Conservation (phyloP, 2,888 invertebrate genomes). For the Acholoe squamosa region DNA sequence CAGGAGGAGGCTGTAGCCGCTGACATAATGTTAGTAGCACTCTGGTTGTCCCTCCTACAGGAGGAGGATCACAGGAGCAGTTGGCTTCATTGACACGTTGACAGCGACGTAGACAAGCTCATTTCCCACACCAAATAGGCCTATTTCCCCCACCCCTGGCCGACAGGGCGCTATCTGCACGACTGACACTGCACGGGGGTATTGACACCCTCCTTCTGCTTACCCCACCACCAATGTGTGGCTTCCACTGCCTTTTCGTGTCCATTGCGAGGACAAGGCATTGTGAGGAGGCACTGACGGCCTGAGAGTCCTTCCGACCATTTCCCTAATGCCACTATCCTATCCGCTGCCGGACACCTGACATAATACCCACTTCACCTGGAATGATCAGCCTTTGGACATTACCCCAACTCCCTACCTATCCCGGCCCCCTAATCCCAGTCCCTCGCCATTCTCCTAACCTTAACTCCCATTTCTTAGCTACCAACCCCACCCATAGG, state of each 20-base stretch:
- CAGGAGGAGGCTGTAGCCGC: background rate
- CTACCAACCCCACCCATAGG: background rate
- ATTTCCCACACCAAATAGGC: conserved; percentile 61
- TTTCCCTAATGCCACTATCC: conserved; percentile 48
- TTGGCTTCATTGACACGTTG: conserved; percentile 41
- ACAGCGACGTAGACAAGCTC: conserved; percentile 50
- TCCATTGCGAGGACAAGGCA: conserved; percentile 23
- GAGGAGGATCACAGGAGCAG: conserved; percentile 19
- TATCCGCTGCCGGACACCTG: conserved; percentile 13
- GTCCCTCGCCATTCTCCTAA: background rate
- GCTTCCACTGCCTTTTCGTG: conserved; percentile 31
- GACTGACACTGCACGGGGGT: background rate
- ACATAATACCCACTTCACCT: conserved; percentile 56
- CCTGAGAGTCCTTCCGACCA: conserved; percentile 15
- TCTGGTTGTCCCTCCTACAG: background rate
- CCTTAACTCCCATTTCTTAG: background rate
- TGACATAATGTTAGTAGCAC: conserved; percentile 29
- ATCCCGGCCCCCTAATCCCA: background rate
- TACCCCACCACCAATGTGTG: conserved; percentile 9
- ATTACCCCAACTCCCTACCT: background rate
- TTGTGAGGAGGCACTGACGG: background rate
- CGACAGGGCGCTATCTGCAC: background rate
- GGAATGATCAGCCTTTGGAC: background rate
- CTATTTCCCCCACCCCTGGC: conserved; percentile 47
- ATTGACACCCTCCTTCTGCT: conserved; percentile 3